These are phyloP conservation scores for Mechanitis messenoides DNA, from an alignment of 2,888 invertebrate species.

Conservation along the genomic window DNA sequence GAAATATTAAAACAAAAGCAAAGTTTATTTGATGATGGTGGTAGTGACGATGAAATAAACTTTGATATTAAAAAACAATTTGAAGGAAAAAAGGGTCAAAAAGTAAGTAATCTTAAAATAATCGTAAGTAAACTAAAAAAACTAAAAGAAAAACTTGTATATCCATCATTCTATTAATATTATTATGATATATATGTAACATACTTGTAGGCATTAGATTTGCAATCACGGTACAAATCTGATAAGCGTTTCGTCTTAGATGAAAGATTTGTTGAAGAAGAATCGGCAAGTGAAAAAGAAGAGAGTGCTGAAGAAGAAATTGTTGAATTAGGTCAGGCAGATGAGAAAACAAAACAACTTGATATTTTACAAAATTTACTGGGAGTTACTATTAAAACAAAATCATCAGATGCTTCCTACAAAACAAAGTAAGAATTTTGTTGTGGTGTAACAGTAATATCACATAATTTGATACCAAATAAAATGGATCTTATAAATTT, in stretches of 20 bases:
- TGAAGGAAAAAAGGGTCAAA: constrained; percentile 79
- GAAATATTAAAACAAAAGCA: constrained; percentile 35
- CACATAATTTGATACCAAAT: no score
- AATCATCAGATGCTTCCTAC: constrained; percentile 31
- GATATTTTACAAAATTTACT: constrained; percentile 75
- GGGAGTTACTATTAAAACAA: constrained; percentile 62
- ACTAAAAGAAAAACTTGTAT: background rate
- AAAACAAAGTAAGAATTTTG: constrained; percentile 50
- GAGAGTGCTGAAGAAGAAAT: constrained; percentile 59
- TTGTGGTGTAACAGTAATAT: background rate
- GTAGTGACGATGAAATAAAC: constrained; percentile 71
- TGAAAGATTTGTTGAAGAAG: constrained; percentile 81
- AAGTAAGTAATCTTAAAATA: constrained; percentile 50
- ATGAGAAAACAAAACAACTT: constrained; percentile 74
- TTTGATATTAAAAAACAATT: constrained; percentile 81
- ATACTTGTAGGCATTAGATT: constrained; percentile 76
- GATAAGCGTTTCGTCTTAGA: constrained; percentile 87
- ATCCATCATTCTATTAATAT: constrained; percentile 6
- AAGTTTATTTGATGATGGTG: constrained; percentile 71
- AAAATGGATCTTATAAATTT: background rate
- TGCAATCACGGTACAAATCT: constrained; percentile 83
- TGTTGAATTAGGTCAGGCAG: constrained; percentile 52
- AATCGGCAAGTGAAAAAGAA: constrained; percentile 46
- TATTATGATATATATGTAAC: constrained; percentile 2
- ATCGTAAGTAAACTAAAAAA: no score